A percentile compares a stretch with the other conserved stretches of the same genome.
phyloP scores from a whole-genome alignment of 2,113 vertebrate species.

The Echinops telfairi region DNA sequence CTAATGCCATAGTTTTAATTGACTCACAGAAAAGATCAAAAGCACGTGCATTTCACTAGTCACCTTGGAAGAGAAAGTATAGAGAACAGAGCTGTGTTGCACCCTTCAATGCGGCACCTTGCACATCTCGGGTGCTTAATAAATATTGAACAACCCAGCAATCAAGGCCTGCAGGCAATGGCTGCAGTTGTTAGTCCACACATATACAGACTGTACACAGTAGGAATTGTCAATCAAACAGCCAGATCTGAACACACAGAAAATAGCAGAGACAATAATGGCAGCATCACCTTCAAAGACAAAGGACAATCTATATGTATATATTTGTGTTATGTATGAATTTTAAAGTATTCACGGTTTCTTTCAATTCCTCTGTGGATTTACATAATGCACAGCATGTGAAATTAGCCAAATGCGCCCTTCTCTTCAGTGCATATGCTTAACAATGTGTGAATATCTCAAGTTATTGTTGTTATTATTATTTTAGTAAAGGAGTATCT shows the following conservation, averaged over 20 bases:
- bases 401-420: constrained; percentile 67
- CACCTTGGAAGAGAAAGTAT: constrained; percentile 63
- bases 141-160: constrained; percentile 82
- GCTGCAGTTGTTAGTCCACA: constrained; percentile 78
- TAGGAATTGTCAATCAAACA: constrained; percentile 82
- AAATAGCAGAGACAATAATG: constrained; percentile 75
- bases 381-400: constrained; percentile 73
- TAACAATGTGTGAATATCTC: constrained; percentile 59
- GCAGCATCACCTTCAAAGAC: constrained; percentile 80
- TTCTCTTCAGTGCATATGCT: constrained; percentile 44
- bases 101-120: constrained; percentile 65
- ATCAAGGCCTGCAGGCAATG: constrained; percentile 81
- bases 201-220: constrained; percentile 75
- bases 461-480: not conserved
- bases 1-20: constrained; percentile 18
- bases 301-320: constrained; percentile 81
- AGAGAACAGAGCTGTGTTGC: constrained; percentile 50
- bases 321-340: constrained; percentile 62
- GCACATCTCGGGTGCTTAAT: constrained; percentile 81
- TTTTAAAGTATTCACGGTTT: constrained; percentile 73
- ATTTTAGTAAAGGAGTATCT: constrained; percentile 55
- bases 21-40: not conserved
- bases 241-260: constrained; percentile 70
- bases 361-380: constrained; percentile 71
- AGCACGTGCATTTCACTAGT: constrained; percentile 31